Evolutionary conservation across 2,113 vertebrate species (phyloP), one percentile per base, ranked within the genome.

Genomic region (Passer montanus): DNA sequence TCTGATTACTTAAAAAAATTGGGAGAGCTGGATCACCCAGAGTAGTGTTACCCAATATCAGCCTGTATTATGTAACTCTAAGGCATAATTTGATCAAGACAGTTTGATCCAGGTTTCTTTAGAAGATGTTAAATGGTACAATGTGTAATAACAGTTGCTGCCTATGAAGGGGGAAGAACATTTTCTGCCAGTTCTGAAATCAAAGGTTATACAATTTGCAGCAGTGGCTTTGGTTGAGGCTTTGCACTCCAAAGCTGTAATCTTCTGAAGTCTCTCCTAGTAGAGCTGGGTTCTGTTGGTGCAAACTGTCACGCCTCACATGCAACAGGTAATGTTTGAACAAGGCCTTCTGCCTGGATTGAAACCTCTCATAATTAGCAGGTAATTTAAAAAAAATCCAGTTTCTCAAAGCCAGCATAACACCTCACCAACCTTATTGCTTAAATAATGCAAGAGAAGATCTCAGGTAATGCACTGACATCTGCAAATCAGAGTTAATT

Each of bases 141-240:
- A 20, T 33, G 26, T 68, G 43, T 68, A 75, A 30, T 41, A 87
- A 59, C 10, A 75, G n/a, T 58, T 60, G 3, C 28, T 66, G 11
- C 46, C 33, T 46, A 10, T 74, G 59, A 66, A 85, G 22, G 11
- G 10, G 14, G 37, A 77, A 33, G 37, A 56, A 79, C 3, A 3
- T n/a, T 89, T 95, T 79, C 80, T 95, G 19, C 8, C 18, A 22
- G 26, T 78, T 89, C 69, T 72, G 72, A 52, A 90, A 82, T 56
- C 56, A 46, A 68, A 28, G 7, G 11, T 84, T 72, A 30, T 4
- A 60, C 33, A 44, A n/a, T 78, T 87, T 78, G 47, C 52, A 68
- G 53, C 90, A 73, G 49, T 67, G 72, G 43, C 59, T 35, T 77
- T 72, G 24, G 43, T 26, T 50, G 87, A 73, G 35, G 30, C 30